Conservation (phyloP, 2,888 invertebrate genomes). For the Microctonus hyperodae region DNA sequence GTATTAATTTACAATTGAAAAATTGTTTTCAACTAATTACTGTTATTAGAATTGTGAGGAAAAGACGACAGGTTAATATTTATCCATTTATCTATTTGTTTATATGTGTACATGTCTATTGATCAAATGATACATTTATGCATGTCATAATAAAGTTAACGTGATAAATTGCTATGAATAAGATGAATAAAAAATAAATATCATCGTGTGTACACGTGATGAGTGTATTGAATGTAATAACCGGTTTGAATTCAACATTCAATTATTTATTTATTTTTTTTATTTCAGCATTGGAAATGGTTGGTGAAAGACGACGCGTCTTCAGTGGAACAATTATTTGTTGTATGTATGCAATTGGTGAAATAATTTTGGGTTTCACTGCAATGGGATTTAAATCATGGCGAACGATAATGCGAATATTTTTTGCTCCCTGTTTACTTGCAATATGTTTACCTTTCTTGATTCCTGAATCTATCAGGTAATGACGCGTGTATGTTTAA, state of each 20-base stretch:
- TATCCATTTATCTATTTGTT: neutral
- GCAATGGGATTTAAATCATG: constrained; percentile 76
- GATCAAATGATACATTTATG: neutral
- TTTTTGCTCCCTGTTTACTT: constrained; percentile 74
- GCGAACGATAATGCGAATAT: constrained; percentile 70
- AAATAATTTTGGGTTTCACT: constrained; percentile 71
- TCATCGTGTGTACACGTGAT: neutral
- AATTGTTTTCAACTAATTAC: neutral
- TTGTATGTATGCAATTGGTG: constrained; percentile 76
- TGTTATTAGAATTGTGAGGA: neutral
- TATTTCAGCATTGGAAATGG: constrained; percentile 75
- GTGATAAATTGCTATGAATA: neutral
- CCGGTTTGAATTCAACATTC: neutral
- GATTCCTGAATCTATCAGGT: constrained; percentile 73
- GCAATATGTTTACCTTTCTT: constrained; percentile 74
- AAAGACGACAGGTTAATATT: neutral
- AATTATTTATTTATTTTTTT: constrained; percentile 15
- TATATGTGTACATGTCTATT: no score
- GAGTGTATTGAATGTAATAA: neutral
- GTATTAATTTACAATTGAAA: neutral
- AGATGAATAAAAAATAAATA: neutral
- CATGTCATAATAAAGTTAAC: neutral
- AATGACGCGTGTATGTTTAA: constrained; percentile 18
- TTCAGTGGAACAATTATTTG: constrained; percentile 76
- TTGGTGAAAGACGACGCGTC: constrained; percentile 76